Evolutionary conservation across 2,888 invertebrate genomes (phyloP), one percentile per base, ranked within the genome.

Genomic region (Hofmannophila pseudospretella): DNA sequence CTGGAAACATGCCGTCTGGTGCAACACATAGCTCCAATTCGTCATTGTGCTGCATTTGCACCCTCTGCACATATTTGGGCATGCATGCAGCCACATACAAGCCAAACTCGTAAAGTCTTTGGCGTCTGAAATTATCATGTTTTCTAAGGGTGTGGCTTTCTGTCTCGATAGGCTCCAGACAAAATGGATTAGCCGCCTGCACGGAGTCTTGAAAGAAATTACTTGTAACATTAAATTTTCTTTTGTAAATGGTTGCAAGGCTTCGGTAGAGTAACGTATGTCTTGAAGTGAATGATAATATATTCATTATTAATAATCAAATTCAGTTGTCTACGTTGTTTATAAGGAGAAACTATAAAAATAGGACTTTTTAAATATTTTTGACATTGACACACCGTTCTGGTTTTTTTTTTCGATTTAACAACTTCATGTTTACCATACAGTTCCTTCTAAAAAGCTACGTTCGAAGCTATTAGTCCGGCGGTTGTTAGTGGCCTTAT

Each of bases 21-120:
- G 67, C 74, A 3, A 74, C 69, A 0, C 79, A 46, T 30, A 85
- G 68, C 47, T 85, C 82, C 29, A 85, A 45, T 44, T 84, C 70
- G 38, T 81, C 85, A 0, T 53, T 69, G 37, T 78, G 76, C 35
- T 81, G 79, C 63, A 85, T 62, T 52, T 76, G 78, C 12, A 84
- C 55, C 47, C 74, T 75, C 44, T 85, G 85, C 1, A 85, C 80
- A 41, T 56, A 85, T 46, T 82, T 85, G 0, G 85, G 85, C 49
- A 84, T 41, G 44, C 84, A 85, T 2, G 75, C 67, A 1, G 79
- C 85, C 0, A 74, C 75, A 44, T 85, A 85, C 2, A 85, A 47
- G 11, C 85, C 85, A 34, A 80, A 85, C 34, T 84, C 78, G 34
- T 85, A 84, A 1, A 84, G 53, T 10, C 44, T 58, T 50, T 82